phyloP scores from a whole-genome alignment of 2,888 invertebrate species.

The Heliconius ethilla region DNA sequence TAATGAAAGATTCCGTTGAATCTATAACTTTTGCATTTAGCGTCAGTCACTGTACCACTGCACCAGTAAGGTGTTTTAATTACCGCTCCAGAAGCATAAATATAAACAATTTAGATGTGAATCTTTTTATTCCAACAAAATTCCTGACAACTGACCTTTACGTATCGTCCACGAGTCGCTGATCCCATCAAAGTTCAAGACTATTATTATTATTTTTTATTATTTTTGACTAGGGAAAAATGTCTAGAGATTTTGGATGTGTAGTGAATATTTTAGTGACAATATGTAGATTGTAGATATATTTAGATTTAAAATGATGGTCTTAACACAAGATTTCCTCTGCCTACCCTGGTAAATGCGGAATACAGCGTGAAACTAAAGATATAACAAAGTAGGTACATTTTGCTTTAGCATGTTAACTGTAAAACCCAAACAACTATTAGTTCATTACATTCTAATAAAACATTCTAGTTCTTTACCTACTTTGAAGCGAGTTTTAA shows the following conservation, averaged over 20 bases:
- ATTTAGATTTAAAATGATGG: no score
- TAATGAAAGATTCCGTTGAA: not conserved
- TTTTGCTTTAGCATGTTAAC: slow-evolving; percentile 2
- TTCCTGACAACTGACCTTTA: slow-evolving; percentile 24
- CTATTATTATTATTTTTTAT: slow-evolving; percentile 14
- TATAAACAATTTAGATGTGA: slow-evolving; percentile 26
- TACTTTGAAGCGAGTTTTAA: slow-evolving; percentile 36
- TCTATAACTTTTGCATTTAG: not conserved
- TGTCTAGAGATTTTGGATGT: not conserved
- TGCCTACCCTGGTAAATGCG: no score
- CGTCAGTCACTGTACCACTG: not conserved
- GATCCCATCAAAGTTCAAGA: slow-evolving; percentile 21
- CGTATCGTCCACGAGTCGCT: slow-evolving; percentile 12
- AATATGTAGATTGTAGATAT: not conserved
- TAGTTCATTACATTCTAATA: slow-evolving; percentile 21
- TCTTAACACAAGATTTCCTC: no score
- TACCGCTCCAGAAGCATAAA: slow-evolving; percentile 1
- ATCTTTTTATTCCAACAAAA: slow-evolving; percentile 26
- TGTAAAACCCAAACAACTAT: not conserved
- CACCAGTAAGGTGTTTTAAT: not conserved
- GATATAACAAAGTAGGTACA: no score
- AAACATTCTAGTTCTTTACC: slow-evolving; percentile 36
- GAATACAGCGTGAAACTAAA: no score
- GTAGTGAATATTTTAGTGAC: not conserved
- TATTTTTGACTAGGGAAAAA: not conserved